Evolutionary conservation across 2,888 invertebrate genomes (phyloP).

Genomic region (Erannis defoliaria): DNA sequence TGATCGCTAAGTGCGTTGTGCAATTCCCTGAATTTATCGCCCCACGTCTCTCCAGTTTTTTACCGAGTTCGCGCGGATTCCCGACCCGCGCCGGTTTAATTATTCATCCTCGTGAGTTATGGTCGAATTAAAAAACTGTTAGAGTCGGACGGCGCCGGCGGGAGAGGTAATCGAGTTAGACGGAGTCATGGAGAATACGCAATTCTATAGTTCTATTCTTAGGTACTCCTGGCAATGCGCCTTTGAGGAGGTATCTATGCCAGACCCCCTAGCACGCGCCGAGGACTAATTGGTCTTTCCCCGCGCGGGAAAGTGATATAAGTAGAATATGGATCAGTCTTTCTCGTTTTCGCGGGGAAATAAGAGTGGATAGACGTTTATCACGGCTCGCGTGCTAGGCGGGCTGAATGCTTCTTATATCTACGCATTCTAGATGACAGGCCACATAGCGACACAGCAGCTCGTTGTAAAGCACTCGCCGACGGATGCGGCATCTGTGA

Average conservation of each 20-base stretch:
- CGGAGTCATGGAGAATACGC: conserved; percentile 81
- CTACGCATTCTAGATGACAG: too few relatives aligned
- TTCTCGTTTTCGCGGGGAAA: too few relatives aligned
- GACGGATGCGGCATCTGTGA: too few relatives aligned
- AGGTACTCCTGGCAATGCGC: not conserved
- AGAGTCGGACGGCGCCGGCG: conserved; percentile 83
- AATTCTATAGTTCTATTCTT: conserved; percentile 55
- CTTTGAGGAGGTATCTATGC: too few relatives aligned
- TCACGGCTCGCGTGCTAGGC: too few relatives aligned
- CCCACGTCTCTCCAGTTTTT: conserved; percentile 70
- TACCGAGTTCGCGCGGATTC: conserved; percentile 76
- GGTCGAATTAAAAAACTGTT: conserved; percentile 88
- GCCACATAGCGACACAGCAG: too few relatives aligned
- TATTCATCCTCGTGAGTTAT: conserved; percentile 87
- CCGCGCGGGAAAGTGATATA: too few relatives aligned
- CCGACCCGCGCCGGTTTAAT: conserved; percentile 83
- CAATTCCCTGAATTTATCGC: conserved; percentile 81
- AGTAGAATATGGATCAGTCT: too few relatives aligned
- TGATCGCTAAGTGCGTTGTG: conserved; percentile 79
- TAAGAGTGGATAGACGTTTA: too few relatives aligned
- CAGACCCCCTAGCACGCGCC: too few relatives aligned
- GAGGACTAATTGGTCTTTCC: not conserved
- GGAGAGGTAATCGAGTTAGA: conserved; percentile 82
- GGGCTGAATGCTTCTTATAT: too few relatives aligned
- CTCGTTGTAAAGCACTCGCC: too few relatives aligned